Evolutionary conservation across 2,888 invertebrate species (phyloP).

Genomic region (Acanthococcus lagerstroemiae): DNA sequence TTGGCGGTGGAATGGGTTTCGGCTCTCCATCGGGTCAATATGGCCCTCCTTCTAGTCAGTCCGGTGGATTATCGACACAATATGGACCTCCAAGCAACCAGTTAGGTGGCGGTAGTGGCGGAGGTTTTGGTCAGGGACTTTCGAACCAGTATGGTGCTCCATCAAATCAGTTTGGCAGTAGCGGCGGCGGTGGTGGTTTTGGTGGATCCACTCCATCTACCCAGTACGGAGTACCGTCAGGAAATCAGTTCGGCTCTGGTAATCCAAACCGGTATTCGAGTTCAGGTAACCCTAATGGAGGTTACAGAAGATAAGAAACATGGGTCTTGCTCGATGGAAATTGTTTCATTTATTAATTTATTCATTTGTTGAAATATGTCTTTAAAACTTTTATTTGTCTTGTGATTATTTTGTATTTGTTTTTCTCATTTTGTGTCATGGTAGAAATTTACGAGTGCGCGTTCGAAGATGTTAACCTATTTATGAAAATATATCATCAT

Average conservation of each 20-base stretch:
- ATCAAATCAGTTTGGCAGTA: constrained; percentile 7
- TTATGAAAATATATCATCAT: no score
- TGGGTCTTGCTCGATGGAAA: no score
- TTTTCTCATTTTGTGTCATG: no score
- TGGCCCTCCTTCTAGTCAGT: constrained; percentile 24
- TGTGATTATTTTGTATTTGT: no score
- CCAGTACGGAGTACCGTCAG: constrained; percentile 5
- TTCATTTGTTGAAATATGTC: no score
- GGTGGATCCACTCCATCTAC: background rate
- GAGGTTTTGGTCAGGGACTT: constrained; percentile 1
- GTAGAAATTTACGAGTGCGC: no score
- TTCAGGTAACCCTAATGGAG: constrained; percentile 23
- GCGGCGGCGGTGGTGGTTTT: constrained; percentile 1
- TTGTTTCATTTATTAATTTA: no score
- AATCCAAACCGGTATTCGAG: constrained; percentile 22
- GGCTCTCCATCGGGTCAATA: constrained; percentile 14
- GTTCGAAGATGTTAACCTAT: no score
- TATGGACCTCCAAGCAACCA: background rate
- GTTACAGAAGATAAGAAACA: constrained; percentile 27
- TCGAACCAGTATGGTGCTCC: constrained; percentile 13
- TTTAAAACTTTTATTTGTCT: no score
- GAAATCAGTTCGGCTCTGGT: constrained; percentile 13
- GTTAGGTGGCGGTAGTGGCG: constrained; percentile 2
- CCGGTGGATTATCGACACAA: background rate
- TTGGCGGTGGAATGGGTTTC: background rate